phyloP scores from a whole-genome alignment of 2,797 vertebrate genomes.

The Remorina albescens region DNA sequence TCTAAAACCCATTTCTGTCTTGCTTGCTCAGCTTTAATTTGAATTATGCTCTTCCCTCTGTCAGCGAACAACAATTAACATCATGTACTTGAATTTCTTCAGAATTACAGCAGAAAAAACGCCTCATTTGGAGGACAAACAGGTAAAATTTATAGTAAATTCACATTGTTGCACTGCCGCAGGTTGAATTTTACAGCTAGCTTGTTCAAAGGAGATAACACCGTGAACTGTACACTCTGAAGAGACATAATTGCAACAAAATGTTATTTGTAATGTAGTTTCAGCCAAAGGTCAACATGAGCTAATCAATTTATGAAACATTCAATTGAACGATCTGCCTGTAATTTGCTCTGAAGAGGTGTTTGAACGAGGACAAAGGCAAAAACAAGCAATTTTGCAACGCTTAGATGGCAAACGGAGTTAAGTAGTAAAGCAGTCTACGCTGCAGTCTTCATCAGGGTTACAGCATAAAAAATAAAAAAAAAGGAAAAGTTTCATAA shows the following conservation, averaged over 20 bases:
- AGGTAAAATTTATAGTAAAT: constrained; percentile 9
- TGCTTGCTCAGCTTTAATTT: constrained; percentile 5
- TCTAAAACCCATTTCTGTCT: background rate
- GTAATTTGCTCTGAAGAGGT: constrained; percentile 41
- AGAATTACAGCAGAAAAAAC: background rate
- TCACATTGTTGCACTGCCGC: background rate
- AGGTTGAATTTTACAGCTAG: constrained; percentile 16
- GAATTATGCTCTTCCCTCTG: background rate
- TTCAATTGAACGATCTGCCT: constrained; percentile 45
- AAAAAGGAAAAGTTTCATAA: constrained; percentile 51
- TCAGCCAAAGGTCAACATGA: constrained; percentile 56
- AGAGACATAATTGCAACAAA: constrained; percentile 51
- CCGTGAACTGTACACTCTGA: constrained; percentile 32
- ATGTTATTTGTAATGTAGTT: constrained; percentile 49
- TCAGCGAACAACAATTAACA: background rate
- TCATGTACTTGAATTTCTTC: background rate
- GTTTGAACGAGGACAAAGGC: constrained; percentile 21
- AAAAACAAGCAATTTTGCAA: constrained; percentile 49
- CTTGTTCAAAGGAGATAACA: constrained; percentile 37
- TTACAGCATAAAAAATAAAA: constrained; percentile 23
- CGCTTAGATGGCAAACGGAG: constrained; percentile 42
- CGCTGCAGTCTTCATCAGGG: constrained; percentile 31
- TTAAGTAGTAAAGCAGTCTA: constrained; percentile 41
- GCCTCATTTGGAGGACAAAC: background rate
- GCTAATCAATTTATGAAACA: constrained; percentile 51